phyloP scores from a whole-genome alignment of 37 sponge, comb jelly and placozoan genomes.

The Corticium candelabrum region DNA sequence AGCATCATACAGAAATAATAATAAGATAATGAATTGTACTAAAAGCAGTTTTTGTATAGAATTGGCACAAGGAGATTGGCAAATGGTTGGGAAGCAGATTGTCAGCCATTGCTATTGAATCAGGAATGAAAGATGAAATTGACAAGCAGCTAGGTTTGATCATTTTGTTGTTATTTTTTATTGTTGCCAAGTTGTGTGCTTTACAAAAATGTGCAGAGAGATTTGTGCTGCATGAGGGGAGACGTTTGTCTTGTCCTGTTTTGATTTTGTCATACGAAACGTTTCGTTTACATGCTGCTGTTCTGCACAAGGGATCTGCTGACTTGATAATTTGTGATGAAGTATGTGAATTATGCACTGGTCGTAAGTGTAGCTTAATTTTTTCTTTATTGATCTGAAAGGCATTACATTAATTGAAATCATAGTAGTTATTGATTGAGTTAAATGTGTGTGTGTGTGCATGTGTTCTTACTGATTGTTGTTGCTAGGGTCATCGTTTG shows the following conservation, averaged over 20 bases:
- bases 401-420: no score
- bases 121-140: constrained; percentile 86
- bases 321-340: constrained; percentile 96
- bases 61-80: constrained; percentile 92
- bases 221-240: constrained; percentile 64
- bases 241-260: constrained; percentile 49
- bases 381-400: no score
- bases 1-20: no score
- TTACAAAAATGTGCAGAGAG: not conserved
- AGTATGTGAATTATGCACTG: constrained; percentile 20
- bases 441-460: no score
- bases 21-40: constrained; percentile 2
- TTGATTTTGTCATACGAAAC: constrained; percentile 93
- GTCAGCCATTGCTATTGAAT: constrained; percentile 72
- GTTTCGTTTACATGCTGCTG: constrained; percentile 73
- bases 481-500: constrained; percentile 74
- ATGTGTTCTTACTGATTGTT: not conserved
- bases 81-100: constrained; percentile 83
- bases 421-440: no score
- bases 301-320: constrained; percentile 64
- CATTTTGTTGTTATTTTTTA: no score
- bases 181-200: not conserved
- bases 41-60: constrained; percentile 27
- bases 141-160: constrained; percentile 43
- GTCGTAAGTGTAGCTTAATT: no score